A percentile compares a stretch with the other conserved stretches of the same genome.
Conservation (phyloP, 2,888 invertebrate genomes). For the Ichneumoninae sp. region DNA sequence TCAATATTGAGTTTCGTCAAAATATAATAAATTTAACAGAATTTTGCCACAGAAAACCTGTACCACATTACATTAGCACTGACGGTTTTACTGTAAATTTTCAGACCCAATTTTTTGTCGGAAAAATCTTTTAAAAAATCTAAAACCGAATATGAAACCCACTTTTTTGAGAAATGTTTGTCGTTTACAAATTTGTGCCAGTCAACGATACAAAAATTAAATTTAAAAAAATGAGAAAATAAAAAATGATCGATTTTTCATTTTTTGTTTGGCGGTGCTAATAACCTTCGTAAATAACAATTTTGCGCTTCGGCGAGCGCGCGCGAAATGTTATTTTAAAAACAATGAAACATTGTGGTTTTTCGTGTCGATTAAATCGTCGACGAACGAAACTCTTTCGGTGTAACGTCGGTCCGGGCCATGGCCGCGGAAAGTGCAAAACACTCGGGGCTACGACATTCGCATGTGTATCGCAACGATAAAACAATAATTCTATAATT, state of each 20-base stretch:
- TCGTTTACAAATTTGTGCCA: background rate
- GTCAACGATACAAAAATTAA: background rate
- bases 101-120: no score
- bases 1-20: background rate
- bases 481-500: slow-evolving; percentile 84
- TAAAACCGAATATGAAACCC: background rate
- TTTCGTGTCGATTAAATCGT: slow-evolving; percentile 17
- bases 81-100: no score
- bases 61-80: background rate
- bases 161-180: background rate
- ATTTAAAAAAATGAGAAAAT: background rate
- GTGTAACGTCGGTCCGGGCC: background rate
- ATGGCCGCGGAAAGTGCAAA: background rate
- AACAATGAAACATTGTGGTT: slow-evolving; percentile 15
- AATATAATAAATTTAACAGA: background rate
- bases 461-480: slow-evolving; percentile 72
- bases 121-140: no score
- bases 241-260: background rate
- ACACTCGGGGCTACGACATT: slow-evolving; percentile 19
- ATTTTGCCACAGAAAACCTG: background rate
- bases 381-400: background rate
- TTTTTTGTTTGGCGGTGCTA: background rate
- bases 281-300: background rate
- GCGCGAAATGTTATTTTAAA: background rate
- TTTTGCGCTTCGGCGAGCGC: background rate